Conservation (phyloP, 2,113 vertebrate genomes). For the Pygoscelis antarcticus region DNA sequence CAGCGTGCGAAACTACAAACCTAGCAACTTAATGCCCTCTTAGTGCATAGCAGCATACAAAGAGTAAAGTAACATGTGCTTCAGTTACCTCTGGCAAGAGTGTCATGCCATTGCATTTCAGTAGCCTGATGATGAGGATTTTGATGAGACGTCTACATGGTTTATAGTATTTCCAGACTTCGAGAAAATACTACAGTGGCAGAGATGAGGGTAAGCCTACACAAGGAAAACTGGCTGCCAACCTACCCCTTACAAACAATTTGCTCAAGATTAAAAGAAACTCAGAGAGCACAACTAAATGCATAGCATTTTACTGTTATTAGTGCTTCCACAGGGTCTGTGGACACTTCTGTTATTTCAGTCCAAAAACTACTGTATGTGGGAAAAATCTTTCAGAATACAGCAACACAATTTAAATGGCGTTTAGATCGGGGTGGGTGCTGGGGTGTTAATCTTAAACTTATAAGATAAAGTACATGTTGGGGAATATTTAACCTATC, state of each 20-base stretch:
- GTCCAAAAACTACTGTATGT: slow-evolving; percentile 57
- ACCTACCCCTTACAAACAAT: slow-evolving; percentile 45
- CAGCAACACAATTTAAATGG: slow-evolving; percentile 47
- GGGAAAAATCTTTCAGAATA: slow-evolving; percentile 40
- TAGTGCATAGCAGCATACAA: slow-evolving; percentile 57
- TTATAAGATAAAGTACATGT: slow-evolving; percentile 52
- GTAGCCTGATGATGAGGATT: slow-evolving; percentile 33
- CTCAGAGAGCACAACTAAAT: slow-evolving; percentile 68
- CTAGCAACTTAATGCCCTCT: slow-evolving; percentile 52
- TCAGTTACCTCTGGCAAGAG: slow-evolving; percentile 36
- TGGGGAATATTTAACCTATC: slow-evolving; percentile 50
- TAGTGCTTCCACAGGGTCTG: slow-evolving; percentile 67
- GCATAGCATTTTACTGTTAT: slow-evolving; percentile 74
- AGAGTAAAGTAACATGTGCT: slow-evolving; percentile 53
- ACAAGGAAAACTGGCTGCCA: slow-evolving; percentile 26
- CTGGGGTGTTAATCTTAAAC: slow-evolving; percentile 52
- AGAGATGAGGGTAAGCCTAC: slow-evolving; percentile 45
- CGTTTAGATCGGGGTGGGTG: slow-evolving; percentile 9
- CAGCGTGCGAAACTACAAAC: slow-evolving; percentile 32
- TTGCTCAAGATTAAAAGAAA: slow-evolving; percentile 64
- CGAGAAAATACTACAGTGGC: slow-evolving; percentile 45
- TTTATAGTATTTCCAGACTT: slow-evolving; percentile 39
- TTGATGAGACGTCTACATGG: background rate
- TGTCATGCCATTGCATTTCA: background rate
- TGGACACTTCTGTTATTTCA: slow-evolving; percentile 70